Base-by-base conservation (phyloP, 2,113 vertebrate species). In the Hiodon tergisus region DNA sequence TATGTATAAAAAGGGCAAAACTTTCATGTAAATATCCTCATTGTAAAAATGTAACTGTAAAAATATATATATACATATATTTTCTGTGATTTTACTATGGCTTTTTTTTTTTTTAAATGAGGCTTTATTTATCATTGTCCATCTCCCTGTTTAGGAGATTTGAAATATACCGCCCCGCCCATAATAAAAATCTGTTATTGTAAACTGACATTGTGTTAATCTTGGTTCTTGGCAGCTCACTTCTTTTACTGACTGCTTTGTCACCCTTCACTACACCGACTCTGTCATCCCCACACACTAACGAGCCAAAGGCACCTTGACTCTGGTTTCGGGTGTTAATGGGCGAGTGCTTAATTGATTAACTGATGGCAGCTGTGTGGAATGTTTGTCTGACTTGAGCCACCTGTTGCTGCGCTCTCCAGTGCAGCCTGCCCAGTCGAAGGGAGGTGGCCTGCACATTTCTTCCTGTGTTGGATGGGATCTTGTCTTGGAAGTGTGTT, bases 81-180 rank as follows among this genome's bases (percentile, higher is more conserved):
- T 79, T 31, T 31, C 31, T 31, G 72, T 82, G 81, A 72, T 86
- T 73, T 58, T 77, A 31, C 31, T 31, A 31, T 31, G 31, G 31
- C 31, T 79, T 81, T 66, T 70, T 76, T 73, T 82, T 82, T 89
- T 84, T 89, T 92, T 87, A 90, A 88, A 89, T 85, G 83, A 83
- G 83, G 86, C 89, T 93, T 94, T 95, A 97, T 97, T 96, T 97
- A 97, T 95, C 94, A 83, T 83, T 87, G 78, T 83, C 31, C 31
- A 31, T 89, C 86, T 87, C 65, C 84, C 85, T 88, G 85, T 86
- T 92, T 89, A 76, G 61, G 62, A 83, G 83, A 89, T 81, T 83
- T 83, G 84, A 80, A 65, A 85, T 85, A 83, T 88, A 88, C 89
- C 88, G 91, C 88, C 80, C 80, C 83, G 81, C 81, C 87, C 79